phyloP scores from a whole-genome alignment of 2,888 invertebrate genomes.

The Zaprionus bogoriensis region DNA sequence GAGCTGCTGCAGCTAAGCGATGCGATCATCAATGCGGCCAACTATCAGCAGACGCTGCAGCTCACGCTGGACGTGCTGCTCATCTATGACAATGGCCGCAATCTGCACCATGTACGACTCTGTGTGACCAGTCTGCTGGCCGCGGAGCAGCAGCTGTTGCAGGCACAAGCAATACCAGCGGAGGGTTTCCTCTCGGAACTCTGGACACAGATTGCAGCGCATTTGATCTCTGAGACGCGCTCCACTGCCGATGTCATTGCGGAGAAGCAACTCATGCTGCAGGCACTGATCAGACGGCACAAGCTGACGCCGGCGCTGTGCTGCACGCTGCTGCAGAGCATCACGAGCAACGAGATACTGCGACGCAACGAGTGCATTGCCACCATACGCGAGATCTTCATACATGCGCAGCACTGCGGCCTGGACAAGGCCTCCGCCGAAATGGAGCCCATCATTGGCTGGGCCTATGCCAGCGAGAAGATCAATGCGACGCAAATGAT shows the following conservation, averaged over 20 bases:
- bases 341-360: slow-evolving; percentile 66
- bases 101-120: slow-evolving; percentile 62
- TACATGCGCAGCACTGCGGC: slow-evolving; percentile 63
- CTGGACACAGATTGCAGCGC: slow-evolving; percentile 66
- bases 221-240: slow-evolving; percentile 67
- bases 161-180: slow-evolving; percentile 30
- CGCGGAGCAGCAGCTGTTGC: slow-evolving; percentile 50
- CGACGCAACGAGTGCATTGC: slow-evolving; percentile 76
- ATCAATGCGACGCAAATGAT: slow-evolving; percentile 66
- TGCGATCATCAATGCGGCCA: slow-evolving; percentile 65
- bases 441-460: slow-evolving; percentile 64
- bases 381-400: slow-evolving; percentile 72
- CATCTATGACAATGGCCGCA: slow-evolving; percentile 60
- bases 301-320: slow-evolving; percentile 63
- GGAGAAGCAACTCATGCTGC: slow-evolving; percentile 76
- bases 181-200: too few relatives aligned
- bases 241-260: slow-evolving; percentile 51
- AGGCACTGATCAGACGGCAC: slow-evolving; percentile 59
- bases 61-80: slow-evolving; percentile 50
- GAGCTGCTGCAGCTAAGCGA: slow-evolving; percentile 64
- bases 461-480: slow-evolving; percentile 67
- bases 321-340: slow-evolving; percentile 61
- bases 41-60: slow-evolving; percentile 64
- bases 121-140: slow-evolving; percentile 61
- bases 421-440: slow-evolving; percentile 69